phyloP scores from a whole-genome alignment of 2,113 vertebrate genomes.

The Pampusana beccarii region DNA sequence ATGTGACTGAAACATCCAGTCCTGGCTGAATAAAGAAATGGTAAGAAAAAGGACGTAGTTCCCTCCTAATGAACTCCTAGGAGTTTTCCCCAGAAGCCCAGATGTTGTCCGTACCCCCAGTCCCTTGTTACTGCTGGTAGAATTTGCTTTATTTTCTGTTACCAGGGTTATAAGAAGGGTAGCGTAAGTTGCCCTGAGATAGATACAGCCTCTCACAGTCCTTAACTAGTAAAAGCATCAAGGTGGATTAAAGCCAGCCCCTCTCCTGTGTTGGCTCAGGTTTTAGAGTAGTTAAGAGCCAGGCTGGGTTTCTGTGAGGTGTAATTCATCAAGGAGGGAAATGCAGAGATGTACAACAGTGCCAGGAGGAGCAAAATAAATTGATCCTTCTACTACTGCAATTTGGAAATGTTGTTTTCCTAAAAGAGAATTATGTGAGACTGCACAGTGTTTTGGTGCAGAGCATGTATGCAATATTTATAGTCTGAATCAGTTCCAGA shows the following conservation, averaged over 20 bases:
- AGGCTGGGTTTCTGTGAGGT: not conserved
- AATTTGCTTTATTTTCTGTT: not conserved
- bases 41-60: not conserved
- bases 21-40: not conserved
- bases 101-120: not conserved
- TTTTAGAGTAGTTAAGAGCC: not conserved
- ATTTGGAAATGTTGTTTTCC: not conserved
- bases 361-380: not conserved
- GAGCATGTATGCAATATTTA: not conserved
- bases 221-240: not conserved
- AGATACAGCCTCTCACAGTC: not conserved
- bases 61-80: not conserved
- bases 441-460: fast-evolving
- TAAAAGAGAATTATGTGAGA: not conserved
- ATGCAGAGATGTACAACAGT: fast-evolving
- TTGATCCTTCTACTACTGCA: not conserved
- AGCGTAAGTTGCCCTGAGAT: not conserved
- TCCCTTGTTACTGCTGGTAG: not conserved
- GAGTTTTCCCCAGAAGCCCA: not conserved
- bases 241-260: not conserved
- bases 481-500: not conserved
- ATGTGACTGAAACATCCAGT: not conserved
- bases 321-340: not conserved
- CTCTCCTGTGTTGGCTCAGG: not conserved
- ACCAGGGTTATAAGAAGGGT: not conserved